These are phyloP conservation scores for Caprella mutica DNA, from an alignment of 2,888 invertebrate species.

Conservation along the genomic window DNA sequence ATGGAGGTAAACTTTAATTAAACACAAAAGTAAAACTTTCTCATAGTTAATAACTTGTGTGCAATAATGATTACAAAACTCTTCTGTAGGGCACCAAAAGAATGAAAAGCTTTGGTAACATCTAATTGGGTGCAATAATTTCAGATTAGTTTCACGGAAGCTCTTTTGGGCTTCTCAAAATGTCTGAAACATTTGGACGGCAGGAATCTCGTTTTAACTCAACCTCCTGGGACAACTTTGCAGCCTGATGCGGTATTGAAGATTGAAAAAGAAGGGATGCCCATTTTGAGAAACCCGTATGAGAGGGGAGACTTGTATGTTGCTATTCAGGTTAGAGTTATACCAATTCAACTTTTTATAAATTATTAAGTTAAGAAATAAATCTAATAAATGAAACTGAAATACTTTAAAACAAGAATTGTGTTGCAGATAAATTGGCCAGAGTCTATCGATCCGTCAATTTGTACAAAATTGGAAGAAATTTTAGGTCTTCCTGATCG, in stretches of 20 bases:
- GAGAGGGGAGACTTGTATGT: constrained; percentile 22
- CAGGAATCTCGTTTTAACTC: constrained; percentile 12
- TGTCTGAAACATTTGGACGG: constrained; percentile 20
- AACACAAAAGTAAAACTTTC: too few relatives aligned
- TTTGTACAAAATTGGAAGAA: constrained; percentile 11
- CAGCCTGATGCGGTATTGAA: constrained; percentile 14
- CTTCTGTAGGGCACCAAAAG: too few relatives aligned
- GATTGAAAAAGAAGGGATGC: constrained; percentile 22
- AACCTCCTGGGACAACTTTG: constrained; percentile 12
- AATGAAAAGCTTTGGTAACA: too few relatives aligned
- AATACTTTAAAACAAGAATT: too few relatives aligned
- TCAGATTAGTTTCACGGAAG: constrained; percentile 25
- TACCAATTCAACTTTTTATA: not conserved
- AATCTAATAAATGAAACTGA: too few relatives aligned
- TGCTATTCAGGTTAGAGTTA: constrained; percentile 19
- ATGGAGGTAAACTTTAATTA: constrained; percentile 22
- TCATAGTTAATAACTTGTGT: too few relatives aligned
- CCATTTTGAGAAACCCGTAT: constrained; percentile 24
- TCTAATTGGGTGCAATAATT: too few relatives aligned
- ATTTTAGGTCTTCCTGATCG: constrained; percentile 5
- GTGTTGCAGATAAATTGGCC: constrained; percentile 15
- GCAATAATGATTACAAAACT: too few relatives aligned
- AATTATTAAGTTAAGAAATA: too few relatives aligned
- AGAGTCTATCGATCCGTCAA: constrained; percentile 6
- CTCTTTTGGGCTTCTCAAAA: constrained; percentile 21